These are phyloP conservation scores for Zophobas atratus DNA, from an alignment of 1,140 invertebrate genomes.

Conservation along the genomic window DNA sequence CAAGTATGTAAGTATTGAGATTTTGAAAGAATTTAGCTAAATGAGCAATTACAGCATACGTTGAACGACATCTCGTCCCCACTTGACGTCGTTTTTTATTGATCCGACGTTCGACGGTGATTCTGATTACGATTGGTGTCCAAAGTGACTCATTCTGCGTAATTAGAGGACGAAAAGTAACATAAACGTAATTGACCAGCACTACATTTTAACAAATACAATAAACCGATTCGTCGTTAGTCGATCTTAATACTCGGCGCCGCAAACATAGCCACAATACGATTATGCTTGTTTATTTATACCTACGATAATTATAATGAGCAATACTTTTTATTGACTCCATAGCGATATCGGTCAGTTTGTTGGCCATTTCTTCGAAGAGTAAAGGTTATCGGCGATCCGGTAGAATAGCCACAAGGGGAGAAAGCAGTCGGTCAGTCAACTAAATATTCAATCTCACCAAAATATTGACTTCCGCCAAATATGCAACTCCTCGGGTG, in stretches of 20 bases:
- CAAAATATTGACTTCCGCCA: conserved; percentile 24
- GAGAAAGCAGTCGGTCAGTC: conserved; percentile 11
- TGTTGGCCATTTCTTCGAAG: conserved; percentile 22
- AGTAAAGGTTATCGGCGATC: conserved; percentile 33
- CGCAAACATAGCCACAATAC: conserved; percentile 24
- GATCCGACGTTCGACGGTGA: too few relatives aligned
- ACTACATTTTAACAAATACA: conserved; percentile 1
- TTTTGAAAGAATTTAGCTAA: too few relatives aligned
- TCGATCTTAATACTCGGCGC: conserved; percentile 19
- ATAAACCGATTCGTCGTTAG: conserved; percentile 29
- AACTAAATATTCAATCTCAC: conserved; percentile 14
- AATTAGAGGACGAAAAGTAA: conserved; percentile 9
- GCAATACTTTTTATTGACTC: conserved; percentile 17
- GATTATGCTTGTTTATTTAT: conserved; percentile 21
- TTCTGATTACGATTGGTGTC: background rate
- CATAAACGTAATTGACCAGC: conserved; percentile 8
- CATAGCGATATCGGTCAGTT: background rate
- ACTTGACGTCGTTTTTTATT: too few relatives aligned
- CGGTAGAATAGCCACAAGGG: conserved; percentile 25
- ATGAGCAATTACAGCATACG: too few relatives aligned
- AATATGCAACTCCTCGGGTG: conserved; percentile 19
- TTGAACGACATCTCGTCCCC: too few relatives aligned
- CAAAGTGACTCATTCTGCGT: conserved; percentile 6
- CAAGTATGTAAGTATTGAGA: too few relatives aligned
- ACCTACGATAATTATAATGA: conserved; percentile 14